A percentile compares a stretch with the other conserved stretches of the same genome.
Evolutionary conservation across 2,888 invertebrate species (phyloP).

Genomic region (Portevinia maculata): DNA sequence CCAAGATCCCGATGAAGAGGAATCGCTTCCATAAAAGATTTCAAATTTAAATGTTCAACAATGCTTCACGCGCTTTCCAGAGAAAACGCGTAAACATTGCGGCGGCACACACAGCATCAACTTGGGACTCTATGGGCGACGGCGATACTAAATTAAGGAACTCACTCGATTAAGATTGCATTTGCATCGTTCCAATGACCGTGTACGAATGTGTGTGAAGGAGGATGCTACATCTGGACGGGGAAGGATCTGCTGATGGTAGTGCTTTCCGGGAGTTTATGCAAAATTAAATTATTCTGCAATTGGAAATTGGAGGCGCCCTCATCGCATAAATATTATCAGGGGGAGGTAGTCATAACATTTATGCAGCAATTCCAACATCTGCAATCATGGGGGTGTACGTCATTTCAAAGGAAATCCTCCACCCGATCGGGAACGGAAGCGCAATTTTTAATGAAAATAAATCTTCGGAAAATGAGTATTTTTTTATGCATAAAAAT

Average conservation of each 20-base stretch:
- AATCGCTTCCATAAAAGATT: slow-evolving; percentile 65
- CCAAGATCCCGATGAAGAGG: slow-evolving; percentile 58
- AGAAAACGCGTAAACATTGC: slow-evolving; percentile 67
- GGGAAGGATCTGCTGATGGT: slow-evolving; percentile 23
- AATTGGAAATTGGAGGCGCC: slow-evolving; percentile 61
- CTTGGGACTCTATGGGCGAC: slow-evolving; percentile 13
- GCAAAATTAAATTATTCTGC: slow-evolving; percentile 43
- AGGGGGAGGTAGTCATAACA: slow-evolving; percentile 45
- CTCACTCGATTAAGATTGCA: slow-evolving; percentile 18
- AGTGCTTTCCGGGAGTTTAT: slow-evolving; percentile 26
- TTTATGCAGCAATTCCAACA: slow-evolving; percentile 36
- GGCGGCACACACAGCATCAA: slow-evolving; percentile 24
- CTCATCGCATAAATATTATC: slow-evolving; percentile 50
- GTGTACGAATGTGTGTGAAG: not conserved
- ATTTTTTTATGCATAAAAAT: not conserved
- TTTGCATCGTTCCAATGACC: slow-evolving; percentile 19
- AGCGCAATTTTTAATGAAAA: slow-evolving; percentile 34
- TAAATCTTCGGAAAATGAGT: not conserved
- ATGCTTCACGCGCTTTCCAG: slow-evolving; percentile 59
- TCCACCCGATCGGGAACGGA: slow-evolving; percentile 47
- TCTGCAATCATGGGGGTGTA: slow-evolving; percentile 28
- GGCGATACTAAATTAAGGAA: slow-evolving; percentile 33
- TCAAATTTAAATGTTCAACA: slow-evolving; percentile 53
- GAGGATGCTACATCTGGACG: slow-evolving; percentile 3
- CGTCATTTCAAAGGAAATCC: slow-evolving; percentile 61